Conservation (phyloP, 2,797 vertebrate genomes). For the Aselliscus stoliczkanus region DNA sequence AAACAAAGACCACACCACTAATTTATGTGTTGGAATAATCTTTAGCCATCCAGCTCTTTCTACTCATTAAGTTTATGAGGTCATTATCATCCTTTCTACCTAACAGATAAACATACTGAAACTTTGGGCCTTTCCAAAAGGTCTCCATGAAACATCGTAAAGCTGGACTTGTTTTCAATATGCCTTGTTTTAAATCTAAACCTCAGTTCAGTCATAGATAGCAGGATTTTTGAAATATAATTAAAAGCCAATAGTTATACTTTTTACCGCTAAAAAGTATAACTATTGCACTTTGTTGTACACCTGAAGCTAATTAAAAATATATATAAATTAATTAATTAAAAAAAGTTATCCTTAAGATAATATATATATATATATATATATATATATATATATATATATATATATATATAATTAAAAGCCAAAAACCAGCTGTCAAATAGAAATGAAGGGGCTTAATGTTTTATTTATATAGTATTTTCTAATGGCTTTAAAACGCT, state of each 20-base stretch:
- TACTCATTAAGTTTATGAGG: slow-evolving; percentile 32
- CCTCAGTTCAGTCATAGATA: not conserved
- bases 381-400: too few relatives aligned
- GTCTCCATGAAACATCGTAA: slow-evolving; percentile 17
- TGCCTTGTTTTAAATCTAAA: not conserved
- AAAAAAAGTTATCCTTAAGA: too few relatives aligned
- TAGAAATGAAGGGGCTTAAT: not conserved
- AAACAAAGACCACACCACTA: not conserved
- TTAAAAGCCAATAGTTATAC: not conserved
- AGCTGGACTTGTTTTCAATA: not conserved
- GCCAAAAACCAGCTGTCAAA: not conserved
- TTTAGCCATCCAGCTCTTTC: slow-evolving; percentile 14
- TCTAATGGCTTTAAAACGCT: not conserved
- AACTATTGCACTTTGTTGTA: too few relatives aligned
- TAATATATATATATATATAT: too few relatives aligned
- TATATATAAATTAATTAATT: too few relatives aligned
- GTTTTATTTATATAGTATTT: slow-evolving; percentile 19
- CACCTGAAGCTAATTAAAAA: too few relatives aligned
- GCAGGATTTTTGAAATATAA: slow-evolving; percentile 1
- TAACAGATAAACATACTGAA: slow-evolving; percentile 21
- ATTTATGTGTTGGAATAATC: slow-evolving; percentile 50
- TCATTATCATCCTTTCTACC: slow-evolving; percentile 47
- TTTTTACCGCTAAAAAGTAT: too few relatives aligned
- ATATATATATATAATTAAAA: slow-evolving; percentile 34
- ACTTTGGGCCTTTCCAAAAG: slow-evolving; percentile 24